Conservation (phyloP, 37 sponge, comb jelly and placozoan species). For the Dysidea cf. avara region DNA sequence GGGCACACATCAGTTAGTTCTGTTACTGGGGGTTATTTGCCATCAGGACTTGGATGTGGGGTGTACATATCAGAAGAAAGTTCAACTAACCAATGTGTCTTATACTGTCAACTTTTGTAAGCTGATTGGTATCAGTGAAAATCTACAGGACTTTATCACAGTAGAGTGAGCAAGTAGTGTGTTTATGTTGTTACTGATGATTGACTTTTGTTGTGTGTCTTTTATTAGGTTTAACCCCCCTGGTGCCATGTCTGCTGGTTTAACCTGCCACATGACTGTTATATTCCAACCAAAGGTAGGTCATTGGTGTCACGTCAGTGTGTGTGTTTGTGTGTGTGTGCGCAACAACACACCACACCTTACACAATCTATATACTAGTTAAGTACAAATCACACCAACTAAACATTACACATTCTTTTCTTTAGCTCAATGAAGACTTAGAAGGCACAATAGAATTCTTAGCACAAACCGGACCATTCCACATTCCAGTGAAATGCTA, state of each 20-base stretch:
- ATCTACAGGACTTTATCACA: conserved; percentile 71
- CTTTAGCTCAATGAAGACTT: conserved; percentile 73
- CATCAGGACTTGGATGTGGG: conserved; percentile 80
- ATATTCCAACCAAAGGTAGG: conserved; percentile 81
- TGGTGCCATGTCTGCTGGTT: conserved; percentile 91
- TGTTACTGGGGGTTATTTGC: not conserved
- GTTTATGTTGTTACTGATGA: too few species aligned
- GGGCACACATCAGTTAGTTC: not conserved
- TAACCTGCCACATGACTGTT: conserved; percentile 82
- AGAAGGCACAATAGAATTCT: conserved; percentile 59
- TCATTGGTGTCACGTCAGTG: not conserved
- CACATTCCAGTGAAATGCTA: conserved; percentile 76
- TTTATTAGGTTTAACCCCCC: conserved; percentile 75
- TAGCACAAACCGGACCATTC: conserved; percentile 92
- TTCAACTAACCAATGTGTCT: conserved; percentile 91
- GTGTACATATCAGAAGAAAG: conserved; percentile 37
- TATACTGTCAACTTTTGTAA: conserved; percentile 88
- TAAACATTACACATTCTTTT: not conserved
- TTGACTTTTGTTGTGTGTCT: not conserved
- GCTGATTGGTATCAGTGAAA: conserved; percentile 64
- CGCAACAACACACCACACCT: not conserved
- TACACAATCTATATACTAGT: not conserved
- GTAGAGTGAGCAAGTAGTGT: conserved; percentile 30
- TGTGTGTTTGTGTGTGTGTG: too few species aligned
- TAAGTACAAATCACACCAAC: not conserved